Base-by-base conservation (phyloP, 2,888 invertebrate genomes). In the Automeris io region DNA sequence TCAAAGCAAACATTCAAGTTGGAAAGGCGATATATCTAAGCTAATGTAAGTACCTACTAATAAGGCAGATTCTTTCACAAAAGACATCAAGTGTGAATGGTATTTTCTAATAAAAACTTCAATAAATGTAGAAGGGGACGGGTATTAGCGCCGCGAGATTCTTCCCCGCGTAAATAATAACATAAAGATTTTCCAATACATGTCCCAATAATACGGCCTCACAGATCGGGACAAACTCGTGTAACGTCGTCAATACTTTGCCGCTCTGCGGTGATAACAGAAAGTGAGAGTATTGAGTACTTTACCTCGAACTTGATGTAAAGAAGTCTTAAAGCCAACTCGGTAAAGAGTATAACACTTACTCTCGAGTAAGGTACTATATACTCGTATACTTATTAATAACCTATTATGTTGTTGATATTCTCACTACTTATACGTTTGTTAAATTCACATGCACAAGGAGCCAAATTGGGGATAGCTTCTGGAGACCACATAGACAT, bases 51-150 rank as follows among this genome's bases (percentile, higher is more conserved):
- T 47, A 46, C 35, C 37, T 53, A 57, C 46, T 56, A 59, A 59
- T 62, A 62, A 57, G 55, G 56, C 44, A 44, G 60, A 68, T 63
- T 64, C 65, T 46, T 45, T 46, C 18, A 44, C 48, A 46, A 61
- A 52, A 49, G 61, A 62, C 59, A 61, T 47, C 49, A 50, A 61
- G 59, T 60, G 59, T 65, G 61, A 57, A 54, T 55, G 70, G 74
- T 70, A 79, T 78, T 75, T 78, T 73, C 60, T 68, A 74, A 79
- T 80, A 77, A 76, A 73, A 77, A 77, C 68, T 70, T 76, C 69
- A 66, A 74, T 71, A 70, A 67, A 72, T 70, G 67, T 71, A 75
- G 67, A 66, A 53, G 53, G 61, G 57, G 75, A 71, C 64, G 70
- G 72, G 72, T 77, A 78, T 78, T 75, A 76, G 66, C 67, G 68